Conservation (phyloP, 2,888 invertebrate genomes). For the Apotomis betuletana region DNA sequence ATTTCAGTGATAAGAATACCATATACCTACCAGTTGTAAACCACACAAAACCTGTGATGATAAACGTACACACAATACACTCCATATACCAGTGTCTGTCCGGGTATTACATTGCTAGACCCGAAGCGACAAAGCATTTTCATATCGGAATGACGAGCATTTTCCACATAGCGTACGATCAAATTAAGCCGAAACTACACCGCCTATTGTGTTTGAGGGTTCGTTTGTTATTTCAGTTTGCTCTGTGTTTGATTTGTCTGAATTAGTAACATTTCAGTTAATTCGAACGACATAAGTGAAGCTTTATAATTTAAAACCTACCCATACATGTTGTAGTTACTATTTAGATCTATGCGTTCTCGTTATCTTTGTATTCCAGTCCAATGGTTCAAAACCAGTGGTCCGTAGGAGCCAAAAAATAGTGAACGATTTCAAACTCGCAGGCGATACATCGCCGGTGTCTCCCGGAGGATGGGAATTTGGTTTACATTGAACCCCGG, state of each 20-base stretch:
- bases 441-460: no score
- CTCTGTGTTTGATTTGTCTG: slow-evolving; percentile 34
- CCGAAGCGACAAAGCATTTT: slow-evolving; percentile 39
- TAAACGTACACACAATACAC: background rate
- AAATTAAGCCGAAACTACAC: slow-evolving; percentile 40
- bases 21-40: background rate
- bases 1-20: background rate
- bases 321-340: background rate
- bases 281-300: background rate
- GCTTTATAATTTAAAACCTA: background rate
- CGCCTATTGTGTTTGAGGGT: slow-evolving; percentile 38
- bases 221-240: slow-evolving; percentile 40
- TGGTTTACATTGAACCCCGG: no score
- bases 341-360: background rate
- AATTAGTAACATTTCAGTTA: slow-evolving; percentile 36
- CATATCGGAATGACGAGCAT: slow-evolving; percentile 39
- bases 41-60: background rate
- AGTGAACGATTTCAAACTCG: no score
- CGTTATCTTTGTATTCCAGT: background rate
- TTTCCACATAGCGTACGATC: slow-evolving; percentile 40
- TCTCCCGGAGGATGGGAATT: no score
- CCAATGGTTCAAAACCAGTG: no score
- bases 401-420: no score
- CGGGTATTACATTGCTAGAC: slow-evolving; percentile 22
- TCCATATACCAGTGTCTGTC: background rate